Conservation (phyloP, 2,797 vertebrate genomes). For the Poecilia velifera region DNA sequence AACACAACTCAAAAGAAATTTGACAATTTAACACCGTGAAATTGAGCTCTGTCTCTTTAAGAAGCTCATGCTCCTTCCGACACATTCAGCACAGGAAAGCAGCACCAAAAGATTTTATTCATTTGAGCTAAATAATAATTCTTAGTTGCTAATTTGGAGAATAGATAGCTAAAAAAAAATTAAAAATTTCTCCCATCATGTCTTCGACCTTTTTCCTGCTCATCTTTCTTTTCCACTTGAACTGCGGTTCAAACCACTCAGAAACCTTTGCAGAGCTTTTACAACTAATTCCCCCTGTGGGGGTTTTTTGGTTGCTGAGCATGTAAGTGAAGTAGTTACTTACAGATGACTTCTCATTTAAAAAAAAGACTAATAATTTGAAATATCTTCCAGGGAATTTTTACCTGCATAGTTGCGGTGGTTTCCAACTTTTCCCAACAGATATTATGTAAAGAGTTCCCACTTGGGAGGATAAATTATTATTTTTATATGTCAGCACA, state of each 20-base stretch:
- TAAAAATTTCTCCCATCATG: not conserved
- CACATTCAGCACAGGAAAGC: not conserved
- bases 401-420: not conserved
- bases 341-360: not conserved
- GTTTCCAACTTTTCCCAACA: conserved; percentile 11
- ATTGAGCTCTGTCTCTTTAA: no score
- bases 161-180: not conserved
- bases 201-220: conserved; percentile 8
- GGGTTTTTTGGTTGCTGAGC: conserved; percentile 32
- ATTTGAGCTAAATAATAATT: not conserved
- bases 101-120: not conserved
- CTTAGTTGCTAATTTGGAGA: not conserved
- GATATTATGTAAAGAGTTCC: not conserved
- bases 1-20: no score
- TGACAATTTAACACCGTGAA: no score
- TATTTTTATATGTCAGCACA: conserved; percentile 15
- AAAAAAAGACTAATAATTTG: not conserved
- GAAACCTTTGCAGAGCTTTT: conserved; percentile 50
- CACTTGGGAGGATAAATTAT: not conserved
- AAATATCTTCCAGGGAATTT: conserved; percentile 1
- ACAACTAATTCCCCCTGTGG: conserved; percentile 9
- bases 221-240: conserved; percentile 16
- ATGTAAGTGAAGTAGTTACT: conserved; percentile 28
- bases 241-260: conserved; percentile 30
- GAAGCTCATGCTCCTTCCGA: no score